Percentiles rank a stretch among this genome's conserved stretches.
Conservation (phyloP, 1,140 invertebrate species). For the Cyphomyrmex costatus region DNA sequence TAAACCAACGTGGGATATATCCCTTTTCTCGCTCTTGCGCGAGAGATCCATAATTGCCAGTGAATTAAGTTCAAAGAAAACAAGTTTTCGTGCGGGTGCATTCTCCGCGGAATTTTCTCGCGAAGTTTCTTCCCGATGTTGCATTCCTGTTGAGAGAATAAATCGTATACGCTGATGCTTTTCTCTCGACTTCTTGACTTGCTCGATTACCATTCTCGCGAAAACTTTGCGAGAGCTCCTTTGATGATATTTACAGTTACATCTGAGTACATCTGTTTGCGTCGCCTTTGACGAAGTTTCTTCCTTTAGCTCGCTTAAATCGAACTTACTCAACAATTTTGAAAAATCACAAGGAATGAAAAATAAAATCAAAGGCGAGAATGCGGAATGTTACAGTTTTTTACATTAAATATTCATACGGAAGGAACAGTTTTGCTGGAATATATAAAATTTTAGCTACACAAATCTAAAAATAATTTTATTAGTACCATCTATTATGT, state of each 20-base stretch:
- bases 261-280: constrained; percentile 18
- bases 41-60: constrained; percentile 64
- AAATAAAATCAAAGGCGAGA: not conserved
- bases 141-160: constrained; percentile 40
- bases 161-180: constrained; percentile 18
- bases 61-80: constrained; percentile 66
- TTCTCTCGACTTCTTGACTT: constrained; percentile 12
- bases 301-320: constrained; percentile 37
- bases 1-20: constrained; percentile 29
- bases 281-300: constrained; percentile 31
- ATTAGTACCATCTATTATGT: too few relatives aligned
- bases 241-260: constrained; percentile 34
- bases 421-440: too few relatives aligned
- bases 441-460: too few relatives aligned
- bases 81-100: constrained; percentile 54
- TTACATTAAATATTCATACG: not conserved
- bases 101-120: constrained; percentile 38
- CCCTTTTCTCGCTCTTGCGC: constrained; percentile 43
- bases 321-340: constrained; percentile 23
- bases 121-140: not conserved
- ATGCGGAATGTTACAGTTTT: not conserved
- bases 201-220: constrained; percentile 41
- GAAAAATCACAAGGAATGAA: not conserved
- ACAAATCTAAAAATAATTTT: too few relatives aligned
- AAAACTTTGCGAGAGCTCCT: constrained; percentile 43